A percentile compares a stretch with the other conserved stretches of the same genome.
Evolutionary conservation across 2,888 invertebrate species (phyloP).

Genomic region (Drosophila cognata): DNA sequence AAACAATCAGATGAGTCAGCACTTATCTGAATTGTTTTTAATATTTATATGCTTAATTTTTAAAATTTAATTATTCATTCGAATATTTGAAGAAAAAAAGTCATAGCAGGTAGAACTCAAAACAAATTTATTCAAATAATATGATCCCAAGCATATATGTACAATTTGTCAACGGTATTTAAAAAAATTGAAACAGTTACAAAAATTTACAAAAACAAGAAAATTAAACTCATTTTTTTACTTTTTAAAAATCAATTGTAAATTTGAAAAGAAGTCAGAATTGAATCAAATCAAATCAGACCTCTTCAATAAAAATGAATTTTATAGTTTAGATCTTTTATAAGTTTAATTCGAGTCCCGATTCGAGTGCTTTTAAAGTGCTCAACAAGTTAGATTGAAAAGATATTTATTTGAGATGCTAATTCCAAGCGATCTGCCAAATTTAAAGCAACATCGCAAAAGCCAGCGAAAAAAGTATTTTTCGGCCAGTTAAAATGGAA

Average conservation of each 20-base stretch:
- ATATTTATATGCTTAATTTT: neutral
- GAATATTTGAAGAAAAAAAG: too few relatives aligned
- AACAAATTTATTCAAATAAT: too few relatives aligned
- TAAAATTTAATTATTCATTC: neutral
- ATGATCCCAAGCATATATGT: too few relatives aligned
- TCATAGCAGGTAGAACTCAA: too few relatives aligned
- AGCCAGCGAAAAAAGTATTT: neutral
- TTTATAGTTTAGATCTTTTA: neutral
- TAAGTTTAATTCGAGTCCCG: neutral
- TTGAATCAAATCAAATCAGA: neutral
- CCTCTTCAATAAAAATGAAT: neutral
- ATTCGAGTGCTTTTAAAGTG: neutral
- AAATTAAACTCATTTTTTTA: neutral
- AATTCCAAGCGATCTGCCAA: neutral
- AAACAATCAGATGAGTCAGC: neutral
- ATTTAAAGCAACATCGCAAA: neutral
- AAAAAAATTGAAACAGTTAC: neutral
- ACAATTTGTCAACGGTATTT: too few relatives aligned
- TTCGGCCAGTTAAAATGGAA: conserved; percentile 53
- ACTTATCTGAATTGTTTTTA: neutral
- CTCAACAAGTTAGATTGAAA: neutral
- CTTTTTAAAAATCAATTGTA: too few relatives aligned
- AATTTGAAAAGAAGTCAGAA: neutral
- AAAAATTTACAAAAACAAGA: neutral
- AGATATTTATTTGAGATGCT: neutral